Percentiles rank a stretch among this genome's conserved stretches.
Evolutionary conservation across 2,113 vertebrate genomes (phyloP).

Genomic region (Redunca redunca): DNA sequence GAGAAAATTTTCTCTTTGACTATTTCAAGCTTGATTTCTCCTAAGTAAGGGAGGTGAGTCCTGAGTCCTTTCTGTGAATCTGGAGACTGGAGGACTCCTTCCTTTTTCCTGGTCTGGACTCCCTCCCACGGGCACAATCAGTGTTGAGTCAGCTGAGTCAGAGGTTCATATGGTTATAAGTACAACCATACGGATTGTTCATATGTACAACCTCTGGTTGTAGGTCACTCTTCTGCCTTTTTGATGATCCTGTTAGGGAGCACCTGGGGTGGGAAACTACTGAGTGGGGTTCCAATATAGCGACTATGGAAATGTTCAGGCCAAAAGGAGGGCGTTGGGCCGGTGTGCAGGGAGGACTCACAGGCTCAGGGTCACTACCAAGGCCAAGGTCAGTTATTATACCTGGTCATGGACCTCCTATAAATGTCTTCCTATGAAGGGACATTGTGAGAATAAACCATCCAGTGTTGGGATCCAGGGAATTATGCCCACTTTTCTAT

Average conservation of each 20-base stretch:
- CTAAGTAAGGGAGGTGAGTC: background rate
- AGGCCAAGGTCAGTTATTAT: background rate
- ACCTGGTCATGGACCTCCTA: background rate
- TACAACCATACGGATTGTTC: background rate
- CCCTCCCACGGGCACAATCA: fast-evolving
- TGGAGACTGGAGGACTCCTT: background rate
- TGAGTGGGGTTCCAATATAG: background rate
- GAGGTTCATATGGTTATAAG: background rate
- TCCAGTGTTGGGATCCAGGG: too few relatives aligned
- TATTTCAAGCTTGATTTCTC: background rate
- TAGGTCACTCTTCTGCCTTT: background rate
- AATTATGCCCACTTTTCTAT: background rate
- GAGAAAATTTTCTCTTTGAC: background rate
- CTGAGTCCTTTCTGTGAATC: background rate
- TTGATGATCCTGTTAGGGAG: background rate
- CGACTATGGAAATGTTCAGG: background rate
- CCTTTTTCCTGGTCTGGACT: too few relatives aligned
- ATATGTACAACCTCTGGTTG: background rate
- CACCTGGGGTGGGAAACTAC: background rate
- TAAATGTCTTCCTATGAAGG: background rate
- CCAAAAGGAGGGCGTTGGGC: too few relatives aligned
- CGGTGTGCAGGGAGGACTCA: background rate
- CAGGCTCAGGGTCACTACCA: background rate
- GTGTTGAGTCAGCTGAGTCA: background rate
- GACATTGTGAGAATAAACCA: too few relatives aligned